phyloP scores from a whole-genome alignment of 2,888 invertebrate genomes.

The Drosophila nigritarsus region DNA sequence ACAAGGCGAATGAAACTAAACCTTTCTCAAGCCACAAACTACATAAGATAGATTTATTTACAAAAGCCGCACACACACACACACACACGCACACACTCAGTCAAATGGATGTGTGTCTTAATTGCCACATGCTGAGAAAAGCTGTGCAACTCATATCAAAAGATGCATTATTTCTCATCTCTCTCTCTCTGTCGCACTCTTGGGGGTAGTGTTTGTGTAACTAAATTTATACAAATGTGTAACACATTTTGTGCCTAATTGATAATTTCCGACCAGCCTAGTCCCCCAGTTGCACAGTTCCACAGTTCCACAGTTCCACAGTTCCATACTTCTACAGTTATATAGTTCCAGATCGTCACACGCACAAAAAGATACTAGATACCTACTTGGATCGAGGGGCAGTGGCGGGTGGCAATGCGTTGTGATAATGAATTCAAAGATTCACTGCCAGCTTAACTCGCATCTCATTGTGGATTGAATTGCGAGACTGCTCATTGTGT shows the following conservation, averaged over 20 bases:
- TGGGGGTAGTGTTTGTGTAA: constrained; percentile 55
- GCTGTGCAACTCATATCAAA: constrained; percentile 40
- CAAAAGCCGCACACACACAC: constrained; percentile 62
- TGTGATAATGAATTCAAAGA: constrained; percentile 82
- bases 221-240: constrained; percentile 80
- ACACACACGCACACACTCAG: neutral
- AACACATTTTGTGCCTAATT: constrained; percentile 79
- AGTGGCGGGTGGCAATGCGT: constrained; percentile 2
- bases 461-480: constrained; percentile 20
- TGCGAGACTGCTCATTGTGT: neutral
- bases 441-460: constrained; percentile 75
- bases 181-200: neutral
- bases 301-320: neutral
- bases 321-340: neutral
- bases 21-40: constrained; percentile 75
- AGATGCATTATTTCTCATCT: constrained; percentile 42
- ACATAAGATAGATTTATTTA: constrained; percentile 76
- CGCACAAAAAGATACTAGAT: constrained; percentile 36
- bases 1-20: constrained; percentile 68
- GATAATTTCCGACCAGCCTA: constrained; percentile 76
- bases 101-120: constrained; percentile 42
- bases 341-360: constrained; percentile 28
- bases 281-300: constrained; percentile 28
- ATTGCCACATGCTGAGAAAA: constrained; percentile 78
- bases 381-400: neutral